A percentile compares a stretch with the other conserved stretches of the same genome.
These are phyloP conservation scores for Entomobrya multifasciata DNA, from an alignment of 2,888 invertebrate species.

Conservation along the genomic window DNA sequence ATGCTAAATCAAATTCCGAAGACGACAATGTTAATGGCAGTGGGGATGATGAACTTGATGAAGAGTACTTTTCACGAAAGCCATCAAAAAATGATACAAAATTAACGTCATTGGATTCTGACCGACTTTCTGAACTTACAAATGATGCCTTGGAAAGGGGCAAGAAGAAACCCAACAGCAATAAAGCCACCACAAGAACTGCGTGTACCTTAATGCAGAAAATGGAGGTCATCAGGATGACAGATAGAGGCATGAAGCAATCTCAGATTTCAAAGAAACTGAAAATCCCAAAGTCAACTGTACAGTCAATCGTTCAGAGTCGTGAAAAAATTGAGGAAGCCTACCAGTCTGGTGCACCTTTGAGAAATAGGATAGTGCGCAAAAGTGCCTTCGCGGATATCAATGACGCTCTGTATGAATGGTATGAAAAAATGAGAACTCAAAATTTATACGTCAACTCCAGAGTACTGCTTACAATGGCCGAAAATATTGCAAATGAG, in stretches of 20 bases:
- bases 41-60: background rate
- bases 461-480: conserved; percentile 48
- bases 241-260: conserved; percentile 38
- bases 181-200: background rate
- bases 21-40: background rate
- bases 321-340: conserved; percentile 55
- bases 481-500: conserved; percentile 58
- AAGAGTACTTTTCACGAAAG: background rate
- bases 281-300: conserved; percentile 44
- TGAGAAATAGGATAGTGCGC: conserved; percentile 44
- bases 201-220: conserved; percentile 50
- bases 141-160: conserved; percentile 3
- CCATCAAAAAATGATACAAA: background rate
- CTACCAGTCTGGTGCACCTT: conserved; percentile 30
- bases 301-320: conserved; percentile 4
- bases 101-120: background rate
- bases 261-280: conserved; percentile 35
- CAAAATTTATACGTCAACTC: conserved; percentile 57
- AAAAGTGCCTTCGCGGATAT: conserved; percentile 48
- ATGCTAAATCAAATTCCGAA: background rate
- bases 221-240: conserved; percentile 53
- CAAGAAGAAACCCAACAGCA: background rate
- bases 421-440: conserved; percentile 49
- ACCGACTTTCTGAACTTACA: conserved; percentile 20
- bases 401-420: conserved; percentile 46